Base-by-base conservation (phyloP, 2,797 vertebrate species). In the Zenarchopterus dispar region DNA sequence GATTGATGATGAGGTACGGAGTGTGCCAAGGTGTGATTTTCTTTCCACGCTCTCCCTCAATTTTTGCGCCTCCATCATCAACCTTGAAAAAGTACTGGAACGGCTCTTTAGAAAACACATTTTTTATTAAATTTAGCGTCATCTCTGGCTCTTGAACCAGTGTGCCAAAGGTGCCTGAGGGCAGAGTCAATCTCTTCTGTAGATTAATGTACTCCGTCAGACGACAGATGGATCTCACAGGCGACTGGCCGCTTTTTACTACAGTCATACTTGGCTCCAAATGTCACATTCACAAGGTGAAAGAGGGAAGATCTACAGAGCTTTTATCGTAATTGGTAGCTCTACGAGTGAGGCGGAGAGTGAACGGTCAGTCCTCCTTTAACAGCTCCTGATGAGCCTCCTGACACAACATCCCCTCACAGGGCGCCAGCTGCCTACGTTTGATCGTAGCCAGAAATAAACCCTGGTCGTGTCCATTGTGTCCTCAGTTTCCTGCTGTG, bases 271-370 rank as follows among this genome's bases (percentile, higher is more conserved):
- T 60, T 41, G 15, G 17, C 28, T 72, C 54, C 43, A 75, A 84
- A 80, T 80, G 81, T 84, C 82, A 68, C 67, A 61, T 61, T 82
- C 75, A 46, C 79, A 88, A 88, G 84, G 85, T 78, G 81, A 84
- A 79, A 68, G 64, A 62, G 44, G 54, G 55, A 73, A 60, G 64
- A 77, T 84, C 77, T 80, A 21, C 65, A 55, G 78, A 80, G 89
- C 91, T 92, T 90, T 92, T 78, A 88, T 62, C 69, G 75, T 89
- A 92, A 93, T 92, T 93, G 89, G 70, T 70, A 74, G 58, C 56
- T 89, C 74, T 83, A 80, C 61, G 73, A 89, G 75, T 62, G 72
- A n/a, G 33, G 55, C 67, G 71, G 76, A 62, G 65, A 74, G 67
- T 62, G 76, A 68, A 46, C 9, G 60, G 81, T 61, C 68, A 56